A percentile compares a stretch with the other conserved stretches of the same genome.
Evolutionary conservation across 2,113 vertebrate genomes (phyloP).

Genomic region (Falcunculus frontatus): DNA sequence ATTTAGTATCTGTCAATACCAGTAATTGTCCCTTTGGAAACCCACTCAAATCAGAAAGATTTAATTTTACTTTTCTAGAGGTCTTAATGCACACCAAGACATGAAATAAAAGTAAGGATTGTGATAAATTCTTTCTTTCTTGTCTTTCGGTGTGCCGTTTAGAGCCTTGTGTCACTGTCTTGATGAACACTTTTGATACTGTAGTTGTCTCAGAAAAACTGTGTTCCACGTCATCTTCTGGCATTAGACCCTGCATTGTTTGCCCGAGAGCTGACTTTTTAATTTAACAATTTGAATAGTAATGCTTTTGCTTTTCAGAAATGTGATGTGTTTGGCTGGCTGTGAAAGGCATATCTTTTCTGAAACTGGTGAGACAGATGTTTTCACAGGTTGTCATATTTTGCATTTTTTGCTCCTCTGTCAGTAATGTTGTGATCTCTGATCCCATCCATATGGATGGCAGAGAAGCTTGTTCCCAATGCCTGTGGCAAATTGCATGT

Average conservation of each 20-base stretch:
- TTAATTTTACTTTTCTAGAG: not conserved
- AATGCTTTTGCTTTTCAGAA: conserved; percentile 4
- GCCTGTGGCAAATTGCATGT: not conserved
- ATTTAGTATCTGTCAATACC: not conserved
- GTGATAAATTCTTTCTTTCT: not conserved
- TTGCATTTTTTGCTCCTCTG: not conserved
- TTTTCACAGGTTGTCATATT: conserved; percentile 40
- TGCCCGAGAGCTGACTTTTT: not conserved
- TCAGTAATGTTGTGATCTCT: conserved; percentile 33
- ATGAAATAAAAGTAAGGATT: not conserved
- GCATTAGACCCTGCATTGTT: not conserved
- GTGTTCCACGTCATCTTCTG: not conserved
- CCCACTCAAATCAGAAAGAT: not conserved
- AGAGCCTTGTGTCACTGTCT: not conserved
- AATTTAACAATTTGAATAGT: not conserved
- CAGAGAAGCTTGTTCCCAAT: not conserved
- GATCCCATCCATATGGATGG: conserved; percentile 26
- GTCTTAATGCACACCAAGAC: not conserved
- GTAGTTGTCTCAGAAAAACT: not conserved
- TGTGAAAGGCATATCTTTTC: conserved; percentile 24
- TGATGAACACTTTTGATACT: not conserved
- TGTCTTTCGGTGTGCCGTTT: not conserved
- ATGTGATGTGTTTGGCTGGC: not conserved
- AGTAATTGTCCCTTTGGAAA: not conserved
- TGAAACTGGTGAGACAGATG: conserved; percentile 14